A percentile compares a stretch with the other conserved stretches of the same genome.
phyloP scores from a whole-genome alignment of 2,888 invertebrate species.

The Dione vanillae region DNA sequence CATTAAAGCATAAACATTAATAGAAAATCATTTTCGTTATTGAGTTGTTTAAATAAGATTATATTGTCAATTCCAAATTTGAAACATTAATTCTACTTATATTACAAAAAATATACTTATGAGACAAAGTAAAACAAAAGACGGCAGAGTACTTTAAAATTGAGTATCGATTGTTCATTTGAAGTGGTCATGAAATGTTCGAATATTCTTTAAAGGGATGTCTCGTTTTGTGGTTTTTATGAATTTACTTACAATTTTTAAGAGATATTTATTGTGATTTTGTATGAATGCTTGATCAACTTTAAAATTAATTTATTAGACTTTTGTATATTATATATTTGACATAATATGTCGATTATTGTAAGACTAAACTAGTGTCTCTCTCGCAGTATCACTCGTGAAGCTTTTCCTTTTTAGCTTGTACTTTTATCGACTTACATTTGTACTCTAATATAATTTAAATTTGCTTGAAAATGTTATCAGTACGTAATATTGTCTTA shows the following conservation, averaged over 20 bases:
- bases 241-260: not conserved
- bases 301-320: not conserved
- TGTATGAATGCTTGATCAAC: slow-evolving; percentile 2
- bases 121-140: slow-evolving; percentile 3
- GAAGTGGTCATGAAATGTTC: slow-evolving; percentile 4
- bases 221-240: slow-evolving; percentile 1
- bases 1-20: no score
- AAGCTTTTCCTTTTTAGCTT: no score
- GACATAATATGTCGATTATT: not conserved
- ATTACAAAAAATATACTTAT: not conserved
- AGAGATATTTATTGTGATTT: not conserved
- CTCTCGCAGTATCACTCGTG: no score
- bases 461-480: no score
- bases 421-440: no score
- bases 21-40: no score
- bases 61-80: not conserved
- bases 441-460: no score
- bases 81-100: no score
- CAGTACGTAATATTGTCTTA: no score
- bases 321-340: no score
- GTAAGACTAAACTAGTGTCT: no score
- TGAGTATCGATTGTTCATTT: not conserved
- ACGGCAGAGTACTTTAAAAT: not conserved
- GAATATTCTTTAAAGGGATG: not conserved
- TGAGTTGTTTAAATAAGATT: not conserved